These are phyloP conservation scores for Hippocampus comes DNA, from an alignment of 2,113 vertebrate species.

Conservation along the genomic window DNA sequence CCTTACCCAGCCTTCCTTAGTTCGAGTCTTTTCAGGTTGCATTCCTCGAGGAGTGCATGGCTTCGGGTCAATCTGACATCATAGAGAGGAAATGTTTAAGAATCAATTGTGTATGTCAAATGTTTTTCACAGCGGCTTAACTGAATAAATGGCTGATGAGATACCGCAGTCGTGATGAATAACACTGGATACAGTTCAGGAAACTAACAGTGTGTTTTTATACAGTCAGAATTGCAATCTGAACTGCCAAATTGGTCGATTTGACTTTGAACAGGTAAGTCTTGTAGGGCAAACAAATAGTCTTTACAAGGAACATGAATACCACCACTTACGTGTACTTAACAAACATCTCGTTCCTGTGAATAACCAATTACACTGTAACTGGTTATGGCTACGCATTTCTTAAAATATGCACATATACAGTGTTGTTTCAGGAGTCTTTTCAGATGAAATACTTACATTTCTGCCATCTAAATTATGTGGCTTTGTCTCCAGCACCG, in stretches of 20 bases:
- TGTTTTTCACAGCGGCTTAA: constrained; percentile 14
- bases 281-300: constrained; percentile 24
- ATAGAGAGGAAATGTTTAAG: constrained; percentile 36
- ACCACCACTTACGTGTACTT: constrained; percentile 7
- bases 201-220: not conserved
- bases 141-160: constrained; percentile 6
- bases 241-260: constrained; percentile 12
- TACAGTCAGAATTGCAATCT: constrained; percentile 1
- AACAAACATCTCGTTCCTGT: constrained; percentile 22
- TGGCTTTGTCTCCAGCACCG: constrained; percentile 95
- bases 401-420: constrained; percentile 8
- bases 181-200: constrained; percentile 1
- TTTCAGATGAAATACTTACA: constrained; percentile 77
- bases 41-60: constrained; percentile 98
- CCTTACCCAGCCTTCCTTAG: constrained; percentile 97
- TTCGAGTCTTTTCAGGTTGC: constrained; percentile 92
- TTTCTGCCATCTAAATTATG: constrained; percentile 97
- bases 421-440: constrained; percentile 9
- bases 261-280: constrained; percentile 39
- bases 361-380: constrained; percentile 26
- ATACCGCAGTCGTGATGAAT: constrained; percentile 10
- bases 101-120: constrained; percentile 52
- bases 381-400: constrained; percentile 13
- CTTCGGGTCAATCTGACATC: constrained; percentile 94
- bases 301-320: constrained; percentile 10